phyloP scores from a whole-genome alignment of 2,113 vertebrate species.

The Gymnogyps californianus region DNA sequence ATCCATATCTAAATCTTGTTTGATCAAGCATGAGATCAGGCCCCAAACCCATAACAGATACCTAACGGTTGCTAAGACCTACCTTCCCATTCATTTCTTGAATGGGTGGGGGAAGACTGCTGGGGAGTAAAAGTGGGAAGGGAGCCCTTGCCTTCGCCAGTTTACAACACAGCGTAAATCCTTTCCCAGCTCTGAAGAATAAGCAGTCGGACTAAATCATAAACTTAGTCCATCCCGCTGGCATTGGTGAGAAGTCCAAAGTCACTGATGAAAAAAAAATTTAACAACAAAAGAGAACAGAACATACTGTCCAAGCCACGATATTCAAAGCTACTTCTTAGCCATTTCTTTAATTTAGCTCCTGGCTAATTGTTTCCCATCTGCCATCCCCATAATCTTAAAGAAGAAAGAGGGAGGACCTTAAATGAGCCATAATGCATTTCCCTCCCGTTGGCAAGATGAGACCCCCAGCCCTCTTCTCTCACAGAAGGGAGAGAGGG shows the following conservation, averaged over 20 bases:
- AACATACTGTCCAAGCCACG: neutral
- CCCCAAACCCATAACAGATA: neutral
- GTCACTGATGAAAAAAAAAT: neutral
- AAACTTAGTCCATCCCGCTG: neutral
- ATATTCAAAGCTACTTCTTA: neutral
- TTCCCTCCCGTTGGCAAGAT: neutral
- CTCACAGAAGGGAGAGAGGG: neutral
- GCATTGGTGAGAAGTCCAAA: neutral
- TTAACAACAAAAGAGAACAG: neutral
- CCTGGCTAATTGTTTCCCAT: neutral
- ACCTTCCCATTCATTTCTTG: neutral
- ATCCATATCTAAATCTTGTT: neutral
- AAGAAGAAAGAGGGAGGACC: neutral
- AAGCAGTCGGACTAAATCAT: neutral
- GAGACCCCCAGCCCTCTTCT: neutral
- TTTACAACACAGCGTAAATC: neutral
- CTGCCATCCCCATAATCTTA: slow-evolving; percentile 14
- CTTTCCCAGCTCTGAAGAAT: neutral
- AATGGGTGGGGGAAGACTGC: neutral
- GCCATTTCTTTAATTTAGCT: neutral
- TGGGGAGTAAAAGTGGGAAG: neutral
- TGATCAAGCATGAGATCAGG: neutral
- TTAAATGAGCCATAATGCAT: slow-evolving; percentile 20
- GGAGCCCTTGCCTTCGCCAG: neutral
- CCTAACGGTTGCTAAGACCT: neutral